A percentile compares a stretch with the other conserved stretches of the same genome.
Conservation (phyloP, 2,888 invertebrate species). For the Zele albiditarsus region DNA sequence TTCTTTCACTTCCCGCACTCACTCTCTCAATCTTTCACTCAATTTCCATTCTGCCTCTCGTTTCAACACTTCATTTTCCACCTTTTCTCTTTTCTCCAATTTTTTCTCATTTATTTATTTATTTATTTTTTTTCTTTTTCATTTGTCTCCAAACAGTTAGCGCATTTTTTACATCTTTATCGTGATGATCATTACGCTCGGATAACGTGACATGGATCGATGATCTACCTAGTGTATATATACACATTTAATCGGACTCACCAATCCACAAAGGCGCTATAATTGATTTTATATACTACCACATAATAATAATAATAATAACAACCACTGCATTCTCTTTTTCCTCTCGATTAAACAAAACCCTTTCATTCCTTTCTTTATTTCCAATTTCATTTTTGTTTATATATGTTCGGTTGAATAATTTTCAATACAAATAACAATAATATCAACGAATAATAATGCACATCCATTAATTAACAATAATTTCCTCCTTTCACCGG, state of each 20-base stretch:
- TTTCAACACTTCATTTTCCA: slow-evolving; percentile 34
- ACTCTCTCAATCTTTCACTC: slow-evolving; percentile 41
- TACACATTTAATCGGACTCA: slow-evolving; percentile 32
- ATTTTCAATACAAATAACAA: too few relatives aligned
- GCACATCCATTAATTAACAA: too few relatives aligned
- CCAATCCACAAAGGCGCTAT: slow-evolving; percentile 23
- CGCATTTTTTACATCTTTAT: slow-evolving; percentile 11
- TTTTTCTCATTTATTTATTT: slow-evolving; percentile 46
- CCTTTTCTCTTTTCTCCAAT: slow-evolving; percentile 51
- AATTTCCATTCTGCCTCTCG: slow-evolving; percentile 46
- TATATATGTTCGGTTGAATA: background rate
- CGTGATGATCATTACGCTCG: slow-evolving; percentile 28
- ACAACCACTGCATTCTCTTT: slow-evolving; percentile 20
- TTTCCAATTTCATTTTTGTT: background rate
- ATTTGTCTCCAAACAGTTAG: slow-evolving; percentile 22
- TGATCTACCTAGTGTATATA: slow-evolving; percentile 28
- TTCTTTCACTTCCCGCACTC: slow-evolving; percentile 35
- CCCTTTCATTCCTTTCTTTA: background rate
- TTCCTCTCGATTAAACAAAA: slow-evolving; percentile 57
- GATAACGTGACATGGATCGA: slow-evolving; percentile 41
- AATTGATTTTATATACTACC: slow-evolving; percentile 10
- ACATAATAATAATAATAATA: background rate
- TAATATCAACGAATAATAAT: too few relatives aligned
- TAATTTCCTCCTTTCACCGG: too few relatives aligned
- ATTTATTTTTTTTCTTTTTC: slow-evolving; percentile 33